Base-by-base conservation (phyloP, 2,797 vertebrate species). In the Gobionotothen gibberifrons region DNA sequence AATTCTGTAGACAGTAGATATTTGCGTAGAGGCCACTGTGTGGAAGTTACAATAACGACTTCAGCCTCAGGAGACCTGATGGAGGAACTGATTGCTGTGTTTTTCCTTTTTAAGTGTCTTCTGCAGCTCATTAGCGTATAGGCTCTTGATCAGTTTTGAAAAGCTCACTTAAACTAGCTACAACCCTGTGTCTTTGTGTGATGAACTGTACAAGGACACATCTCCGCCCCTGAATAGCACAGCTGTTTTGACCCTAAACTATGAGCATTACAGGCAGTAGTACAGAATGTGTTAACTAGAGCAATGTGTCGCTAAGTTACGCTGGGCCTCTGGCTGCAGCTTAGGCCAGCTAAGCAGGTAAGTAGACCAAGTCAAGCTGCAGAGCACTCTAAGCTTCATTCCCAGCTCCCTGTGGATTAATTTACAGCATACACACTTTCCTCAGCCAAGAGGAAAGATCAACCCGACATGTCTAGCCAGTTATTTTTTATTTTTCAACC, bases 331-430 rank as follows among this genome's bases (percentile, higher is more conserved):
- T 71, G 69, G 69, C 43, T 9, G 19, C 56, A 16, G 90, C 85
- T 94, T 91, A 93, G 76, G 17, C 56, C 62, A 47, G 89, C 81
- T 94, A 87, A 92, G 90, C 76, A 89, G 90, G 77, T 89, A 90
- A 93, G 91, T 89, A 90, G 83, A 92, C 84, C 75, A 84, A 85
- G 90, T 82, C 79, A 66, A 69, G 70, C 84, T 69, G 74, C 78
- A 60, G 43, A 57, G 39, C 58, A 72, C 69, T 69, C 44, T 90
- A 92, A 90, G 83, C 87, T 74, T 81, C 52, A 61, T 58, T 84
- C 60, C 22, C 62, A 44, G 62, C 52, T 82, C 74, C 56, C 52
- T 68, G 60, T 72, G 81, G 86, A 91, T 93, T 92, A n/a, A n/a
- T n/a, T n/a, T n/a, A 90, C 44, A 56, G 52, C 60, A 21, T 61